Base-by-base conservation (phyloP, 2,797 vertebrate genomes). In the Bufotes viridis region DNA sequence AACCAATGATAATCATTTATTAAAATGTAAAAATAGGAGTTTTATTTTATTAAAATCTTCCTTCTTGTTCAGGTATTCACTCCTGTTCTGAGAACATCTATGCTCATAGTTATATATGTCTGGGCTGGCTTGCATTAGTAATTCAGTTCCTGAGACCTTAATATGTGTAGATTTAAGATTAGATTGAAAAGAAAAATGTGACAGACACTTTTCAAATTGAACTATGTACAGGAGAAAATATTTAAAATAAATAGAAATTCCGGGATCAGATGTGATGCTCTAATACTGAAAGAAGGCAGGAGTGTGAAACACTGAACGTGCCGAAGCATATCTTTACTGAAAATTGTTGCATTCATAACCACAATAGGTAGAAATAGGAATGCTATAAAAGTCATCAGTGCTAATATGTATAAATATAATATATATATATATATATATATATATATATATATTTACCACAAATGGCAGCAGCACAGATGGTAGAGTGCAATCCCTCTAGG, bases 241-340 rank as follows among this genome's bases (percentile, higher is more conserved):
- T 75, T 84, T 84, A 84, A 84, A 75, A 84, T 61, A 84, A 84
- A 84, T 84, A 84, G 75, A 84, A 84, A 84, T 75, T 75, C 20
- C 20, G 0, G 67, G 82, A 84, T 84, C 82, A 84, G 55, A 75
- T 84, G 53, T 84, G 82, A 84, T 75, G 57, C 82, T 61, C 55
- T 75, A 84, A 75, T 84, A 49, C 69, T 84, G 70, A 84, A 84
- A 51, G 53, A 75, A 75, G 82, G 69, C 82, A 84, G 57, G 55
- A 55, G 58, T 84, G 55, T 75, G 82, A 60, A 84, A n/a, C 82
- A 84, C 8, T 75, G 82, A 84, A 84, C 82, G 82, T 84, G 82
- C 57, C 18, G 29, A 60, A 60, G 82, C 61, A 84, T 84, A 84
- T 74, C 29, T 84, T 84, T 49, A 75, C 70, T n/a, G 14, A 57